Conservation (phyloP, 2,797 vertebrate genomes). For the Rousettus madagascariensis region DNA sequence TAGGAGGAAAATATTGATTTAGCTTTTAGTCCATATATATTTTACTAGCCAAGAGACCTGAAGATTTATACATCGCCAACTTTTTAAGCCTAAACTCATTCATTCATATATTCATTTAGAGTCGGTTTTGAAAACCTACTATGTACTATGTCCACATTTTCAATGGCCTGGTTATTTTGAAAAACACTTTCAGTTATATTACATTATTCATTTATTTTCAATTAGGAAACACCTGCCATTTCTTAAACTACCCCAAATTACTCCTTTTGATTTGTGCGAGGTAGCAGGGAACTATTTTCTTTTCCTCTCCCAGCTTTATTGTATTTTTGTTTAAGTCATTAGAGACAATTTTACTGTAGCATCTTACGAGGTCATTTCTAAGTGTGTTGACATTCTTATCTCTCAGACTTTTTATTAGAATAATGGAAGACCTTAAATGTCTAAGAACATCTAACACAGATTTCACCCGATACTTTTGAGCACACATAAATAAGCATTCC, state of each 20-base stretch:
- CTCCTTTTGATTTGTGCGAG: background rate
- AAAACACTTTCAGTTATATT: background rate
- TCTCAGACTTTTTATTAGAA: background rate
- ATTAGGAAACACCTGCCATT: background rate
- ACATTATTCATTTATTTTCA: slow-evolving; percentile 27
- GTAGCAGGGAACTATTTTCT: background rate
- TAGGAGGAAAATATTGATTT: background rate
- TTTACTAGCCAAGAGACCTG: background rate
- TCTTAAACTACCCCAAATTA: background rate
- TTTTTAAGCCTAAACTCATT: background rate
- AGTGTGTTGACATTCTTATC: background rate
- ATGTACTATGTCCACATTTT: background rate
- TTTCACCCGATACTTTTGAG: background rate
- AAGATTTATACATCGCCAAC: background rate
- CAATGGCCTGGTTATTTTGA: background rate
- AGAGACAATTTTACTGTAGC: background rate
- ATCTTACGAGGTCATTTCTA: background rate
- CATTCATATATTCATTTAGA: background rate
- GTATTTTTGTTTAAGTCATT: background rate
- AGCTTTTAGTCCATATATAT: background rate
- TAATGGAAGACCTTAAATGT: background rate
- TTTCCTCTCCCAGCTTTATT: background rate
- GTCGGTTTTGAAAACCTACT: background rate
- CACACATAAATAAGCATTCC: background rate
- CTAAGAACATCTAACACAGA: background rate